Evolutionary conservation across 2,797 vertebrate species (phyloP).

Genomic region (Gobio occitaniae): DNA sequence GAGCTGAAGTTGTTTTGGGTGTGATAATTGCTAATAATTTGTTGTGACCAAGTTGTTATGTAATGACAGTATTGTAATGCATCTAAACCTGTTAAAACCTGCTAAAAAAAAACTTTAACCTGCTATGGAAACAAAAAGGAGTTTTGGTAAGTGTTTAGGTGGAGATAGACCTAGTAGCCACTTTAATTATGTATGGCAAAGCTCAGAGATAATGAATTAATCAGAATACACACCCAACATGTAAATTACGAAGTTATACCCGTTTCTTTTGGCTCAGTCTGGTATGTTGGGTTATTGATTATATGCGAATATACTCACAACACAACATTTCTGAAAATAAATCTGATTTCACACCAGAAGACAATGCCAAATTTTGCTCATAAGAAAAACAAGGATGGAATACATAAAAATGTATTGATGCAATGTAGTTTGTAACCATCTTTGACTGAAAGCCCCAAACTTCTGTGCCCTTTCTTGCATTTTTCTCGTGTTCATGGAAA

Average conservation of each 20-base stretch:
- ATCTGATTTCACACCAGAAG: background rate
- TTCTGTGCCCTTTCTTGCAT: background rate
- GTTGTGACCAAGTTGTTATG: background rate
- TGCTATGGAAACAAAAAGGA: background rate
- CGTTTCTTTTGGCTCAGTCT: background rate
- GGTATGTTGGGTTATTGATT: background rate
- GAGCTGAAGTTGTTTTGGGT: slow-evolving; percentile 2
- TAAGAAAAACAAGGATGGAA: background rate
- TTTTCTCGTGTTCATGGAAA: background rate
- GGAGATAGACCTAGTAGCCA: background rate
- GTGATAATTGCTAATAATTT: slow-evolving; percentile 8
- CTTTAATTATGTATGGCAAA: background rate
- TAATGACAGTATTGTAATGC: background rate
- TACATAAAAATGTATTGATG: background rate
- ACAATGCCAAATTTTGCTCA: background rate
- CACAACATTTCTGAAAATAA: too few relatives aligned
- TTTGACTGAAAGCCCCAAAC: background rate
- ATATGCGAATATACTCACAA: too few relatives aligned
- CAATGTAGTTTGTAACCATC: background rate
- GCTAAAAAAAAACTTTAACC: background rate
- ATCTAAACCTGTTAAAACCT: background rate
- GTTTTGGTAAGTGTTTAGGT: background rate
- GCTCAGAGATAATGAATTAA: background rate
- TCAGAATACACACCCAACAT: background rate
- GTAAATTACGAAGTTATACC: background rate